Evolutionary conservation across 2,113 vertebrate species (phyloP).

Genomic region (Pseudolaguvia tuberculata): DNA sequence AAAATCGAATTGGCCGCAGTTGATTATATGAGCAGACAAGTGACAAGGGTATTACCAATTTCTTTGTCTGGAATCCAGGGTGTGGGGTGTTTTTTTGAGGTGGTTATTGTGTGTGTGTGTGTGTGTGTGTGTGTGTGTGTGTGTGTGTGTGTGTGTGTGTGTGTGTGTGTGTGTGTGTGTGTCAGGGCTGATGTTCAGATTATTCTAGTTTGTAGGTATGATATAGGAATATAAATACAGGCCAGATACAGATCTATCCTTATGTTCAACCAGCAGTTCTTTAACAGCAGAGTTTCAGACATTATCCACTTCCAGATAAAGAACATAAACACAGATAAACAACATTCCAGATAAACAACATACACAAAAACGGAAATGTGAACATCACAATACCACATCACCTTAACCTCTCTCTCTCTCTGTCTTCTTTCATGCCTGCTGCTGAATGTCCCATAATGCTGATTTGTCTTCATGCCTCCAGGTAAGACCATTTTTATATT

Average conservation of each 20-base stretch:
- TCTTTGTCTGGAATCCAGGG: not conserved
- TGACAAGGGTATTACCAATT: not conserved
- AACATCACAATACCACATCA: not conserved
- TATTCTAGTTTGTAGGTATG: not conserved
- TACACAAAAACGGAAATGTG: not conserved
- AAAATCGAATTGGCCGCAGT: not conserved
- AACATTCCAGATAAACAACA: not conserved
- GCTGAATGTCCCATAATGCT: slow-evolving; percentile 8
- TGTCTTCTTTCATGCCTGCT: slow-evolving; percentile 21
- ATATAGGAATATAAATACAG: not conserved
- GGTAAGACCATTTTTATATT: slow-evolving; percentile 19
- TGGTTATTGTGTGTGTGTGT: not conserved
- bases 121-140: not conserved
- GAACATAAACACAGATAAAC: not conserved
- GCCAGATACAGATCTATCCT: not conserved
- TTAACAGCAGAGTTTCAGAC: not conserved
- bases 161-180: not conserved
- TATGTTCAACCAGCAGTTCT: not conserved
- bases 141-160: not conserved
- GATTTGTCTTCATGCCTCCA: slow-evolving; percentile 22
- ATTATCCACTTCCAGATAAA: slow-evolving; percentile 10
- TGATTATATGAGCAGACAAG: not conserved
- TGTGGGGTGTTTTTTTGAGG: not conserved
- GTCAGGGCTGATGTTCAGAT: slow-evolving; percentile 21
- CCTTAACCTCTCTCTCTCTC: slow-evolving; percentile 7